Percentiles rank a stretch among this genome's conserved stretches.
Evolutionary conservation across 1,140 invertebrate genomes (phyloP).

Genomic region (Zaprionus ornatus): DNA sequence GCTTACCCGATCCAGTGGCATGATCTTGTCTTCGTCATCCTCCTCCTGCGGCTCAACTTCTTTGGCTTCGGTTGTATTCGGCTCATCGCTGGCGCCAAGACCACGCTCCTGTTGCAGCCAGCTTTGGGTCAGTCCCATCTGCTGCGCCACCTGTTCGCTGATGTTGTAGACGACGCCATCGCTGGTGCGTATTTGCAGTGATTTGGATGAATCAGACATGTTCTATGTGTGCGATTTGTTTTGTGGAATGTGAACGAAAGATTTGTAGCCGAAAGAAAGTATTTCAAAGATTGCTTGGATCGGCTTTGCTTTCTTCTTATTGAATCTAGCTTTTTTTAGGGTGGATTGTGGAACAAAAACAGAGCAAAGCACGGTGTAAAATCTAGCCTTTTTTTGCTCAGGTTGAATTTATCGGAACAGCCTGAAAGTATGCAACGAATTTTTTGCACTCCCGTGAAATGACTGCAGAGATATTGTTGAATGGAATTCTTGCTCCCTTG

Average conservation of each 20-base stretch:
- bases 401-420: neutral
- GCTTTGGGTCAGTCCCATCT: conserved; percentile 29
- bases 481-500: too few relatives aligned
- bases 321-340: too few relatives aligned
- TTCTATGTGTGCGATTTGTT: neutral
- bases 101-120: conserved; percentile 31
- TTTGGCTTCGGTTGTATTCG: neutral
- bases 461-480: too few relatives aligned
- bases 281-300: neutral
- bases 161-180: conserved; percentile 28
- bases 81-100: neutral
- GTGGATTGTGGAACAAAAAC: too few relatives aligned
- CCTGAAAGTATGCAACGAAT: conserved; percentile 26
- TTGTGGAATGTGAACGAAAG: neutral
- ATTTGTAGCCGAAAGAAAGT: neutral
- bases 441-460: too few relatives aligned
- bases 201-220: neutral
- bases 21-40: conserved; percentile 11
- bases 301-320: neutral
- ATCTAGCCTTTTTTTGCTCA: too few relatives aligned
- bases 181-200: conserved; percentile 29
- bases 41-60: neutral
- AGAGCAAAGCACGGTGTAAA: too few relatives aligned
- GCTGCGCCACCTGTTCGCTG: neutral
- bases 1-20: conserved; percentile 26